Evolutionary conservation across 2,888 invertebrate genomes (phyloP).

Genomic region (Polyommatus iphigenia): DNA sequence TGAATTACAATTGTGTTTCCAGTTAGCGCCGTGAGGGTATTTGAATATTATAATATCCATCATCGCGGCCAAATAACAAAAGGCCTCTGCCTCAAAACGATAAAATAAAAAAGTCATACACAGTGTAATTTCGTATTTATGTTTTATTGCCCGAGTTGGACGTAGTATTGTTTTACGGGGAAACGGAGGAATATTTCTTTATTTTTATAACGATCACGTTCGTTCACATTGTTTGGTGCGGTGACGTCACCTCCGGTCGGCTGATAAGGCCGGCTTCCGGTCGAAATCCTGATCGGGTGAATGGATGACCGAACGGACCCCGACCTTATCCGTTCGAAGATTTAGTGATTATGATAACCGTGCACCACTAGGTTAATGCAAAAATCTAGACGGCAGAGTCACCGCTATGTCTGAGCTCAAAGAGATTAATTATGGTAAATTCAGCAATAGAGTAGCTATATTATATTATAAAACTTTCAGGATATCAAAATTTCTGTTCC

Average conservation of each 20-base stretch:
- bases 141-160: conserved; percentile 53
- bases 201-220: conserved; percentile 77
- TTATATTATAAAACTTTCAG: no score
- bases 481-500: no score
- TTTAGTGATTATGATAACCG: conserved; percentile 40
- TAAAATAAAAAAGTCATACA: conserved; percentile 35
- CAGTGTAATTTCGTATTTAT: conserved; percentile 35
- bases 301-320: conserved; percentile 46
- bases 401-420: background rate
- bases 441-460: no score
- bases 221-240: conserved; percentile 57
- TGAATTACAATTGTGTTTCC: conserved; percentile 73
- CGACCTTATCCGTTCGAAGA: conserved; percentile 51
- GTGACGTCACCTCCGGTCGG: conserved; percentile 74
- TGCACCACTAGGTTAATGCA: background rate
- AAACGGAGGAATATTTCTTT: conserved; percentile 54
- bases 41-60: conserved; percentile 52
- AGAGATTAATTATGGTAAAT: no score
- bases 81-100: conserved; percentile 37
- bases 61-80: conserved; percentile 39
- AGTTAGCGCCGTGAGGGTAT: conserved; percentile 66
- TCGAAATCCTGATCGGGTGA: conserved; percentile 59
- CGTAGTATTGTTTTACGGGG: conserved; percentile 67
- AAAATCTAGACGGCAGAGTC: background rate
- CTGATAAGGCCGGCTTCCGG: conserved; percentile 76